A percentile compares a stretch with the other conserved stretches of the same genome.
Evolutionary conservation across 37 sponge, comb jelly and placozoan species (phyloP).

Genomic region (Aphrocallistes beatrix): DNA sequence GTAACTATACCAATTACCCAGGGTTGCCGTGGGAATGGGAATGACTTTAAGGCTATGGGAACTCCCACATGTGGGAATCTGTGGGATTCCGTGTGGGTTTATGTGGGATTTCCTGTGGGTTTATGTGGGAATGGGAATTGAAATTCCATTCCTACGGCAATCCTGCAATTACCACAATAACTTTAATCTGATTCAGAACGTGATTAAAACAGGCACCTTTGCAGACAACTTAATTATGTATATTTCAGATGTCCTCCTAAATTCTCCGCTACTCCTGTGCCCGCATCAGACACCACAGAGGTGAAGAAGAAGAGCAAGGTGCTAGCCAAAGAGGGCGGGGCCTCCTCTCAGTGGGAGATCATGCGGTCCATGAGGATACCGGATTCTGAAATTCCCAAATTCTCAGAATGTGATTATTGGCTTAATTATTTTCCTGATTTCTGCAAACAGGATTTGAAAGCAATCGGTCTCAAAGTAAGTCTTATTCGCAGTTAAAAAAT

Average conservation of each 20-base stretch:
- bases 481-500: background rate
- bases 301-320: constrained; percentile 79
- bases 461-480: constrained; percentile 66
- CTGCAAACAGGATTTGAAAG: constrained; percentile 54
- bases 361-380: constrained; percentile 68
- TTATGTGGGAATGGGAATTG: too few relatives aligned
- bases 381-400: constrained; percentile 70
- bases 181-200: too few relatives aligned
- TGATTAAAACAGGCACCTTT: too few relatives aligned
- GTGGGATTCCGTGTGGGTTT: too few relatives aligned
- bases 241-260: background rate
- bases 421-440: constrained; percentile 81
- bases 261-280: background rate
- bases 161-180: too few relatives aligned
- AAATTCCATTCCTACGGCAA: too few relatives aligned
- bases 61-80: too few relatives aligned
- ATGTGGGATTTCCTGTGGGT: too few relatives aligned
- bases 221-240: too few relatives aligned
- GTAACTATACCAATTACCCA: too few relatives aligned
- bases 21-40: too few relatives aligned
- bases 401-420: constrained; percentile 85
- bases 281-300: background rate
- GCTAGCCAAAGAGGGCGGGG: constrained; percentile 54
- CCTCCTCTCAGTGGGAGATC: constrained; percentile 86
- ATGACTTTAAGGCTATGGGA: too few relatives aligned